Percentiles rank a stretch among this genome's conserved stretches.
phyloP scores from a whole-genome alignment of 2,797 vertebrate species.

The Notolabrus celidotus region DNA sequence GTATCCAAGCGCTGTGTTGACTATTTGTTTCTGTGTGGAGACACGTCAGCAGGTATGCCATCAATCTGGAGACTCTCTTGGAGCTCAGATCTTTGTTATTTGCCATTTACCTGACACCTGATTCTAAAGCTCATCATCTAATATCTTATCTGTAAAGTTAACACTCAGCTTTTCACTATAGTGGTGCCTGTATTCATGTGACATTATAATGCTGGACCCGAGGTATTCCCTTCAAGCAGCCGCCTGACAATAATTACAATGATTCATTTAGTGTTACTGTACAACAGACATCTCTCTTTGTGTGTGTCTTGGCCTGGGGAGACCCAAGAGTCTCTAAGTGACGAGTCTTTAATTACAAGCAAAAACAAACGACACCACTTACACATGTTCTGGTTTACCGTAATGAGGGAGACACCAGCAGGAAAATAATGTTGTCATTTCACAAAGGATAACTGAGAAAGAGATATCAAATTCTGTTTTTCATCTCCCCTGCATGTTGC shows the following conservation, averaged over 20 bases:
- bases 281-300: slow-evolving; percentile 63
- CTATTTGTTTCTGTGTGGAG: neutral
- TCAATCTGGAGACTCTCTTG: slow-evolving; percentile 22
- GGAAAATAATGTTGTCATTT: slow-evolving; percentile 63
- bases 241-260: slow-evolving; percentile 83
- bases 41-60: slow-evolving; percentile 33
- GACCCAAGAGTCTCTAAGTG: slow-evolving; percentile 65
- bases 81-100: neutral
- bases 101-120: too few species aligned
- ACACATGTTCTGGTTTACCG: slow-evolving; percentile 76
- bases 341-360: slow-evolving; percentile 78
- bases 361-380: slow-evolving; percentile 76
- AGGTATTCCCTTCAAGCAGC: slow-evolving; percentile 67
- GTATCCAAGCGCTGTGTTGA: too few species aligned
- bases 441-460: slow-evolving; percentile 50
- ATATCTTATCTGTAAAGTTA: slow-evolving; percentile 2
- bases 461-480: slow-evolving; percentile 53
- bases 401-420: slow-evolving; percentile 68
- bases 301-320: slow-evolving; percentile 63
- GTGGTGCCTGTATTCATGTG: slow-evolving; percentile 27
- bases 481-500: slow-evolving; percentile 9
- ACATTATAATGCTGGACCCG: slow-evolving; percentile 43
- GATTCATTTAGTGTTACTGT: slow-evolving; percentile 76
- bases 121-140: neutral
- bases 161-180: slow-evolving; percentile 19